Conservation (phyloP, 2,797 vertebrate species). For the Anomalospiza imberbis region DNA sequence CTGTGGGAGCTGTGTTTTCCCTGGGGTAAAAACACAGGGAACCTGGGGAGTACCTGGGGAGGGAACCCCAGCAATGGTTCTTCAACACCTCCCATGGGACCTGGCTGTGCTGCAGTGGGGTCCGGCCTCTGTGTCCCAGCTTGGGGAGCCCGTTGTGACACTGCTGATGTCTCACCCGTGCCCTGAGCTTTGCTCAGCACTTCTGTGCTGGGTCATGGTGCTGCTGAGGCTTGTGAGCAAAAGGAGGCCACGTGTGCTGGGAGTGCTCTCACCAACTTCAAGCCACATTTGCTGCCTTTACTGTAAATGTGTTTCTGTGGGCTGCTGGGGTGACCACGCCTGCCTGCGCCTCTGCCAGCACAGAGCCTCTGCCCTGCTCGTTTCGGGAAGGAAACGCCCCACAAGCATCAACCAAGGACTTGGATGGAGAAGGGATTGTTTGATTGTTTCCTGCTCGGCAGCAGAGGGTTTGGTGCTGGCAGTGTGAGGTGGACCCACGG, state of each 20-base stretch:
- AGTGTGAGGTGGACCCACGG: accelerated
- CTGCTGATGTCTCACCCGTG: accelerated
- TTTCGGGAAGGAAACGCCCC: not conserved
- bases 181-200: not conserved
- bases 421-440: not conserved
- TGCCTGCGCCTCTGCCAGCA: not conserved
- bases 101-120: not conserved
- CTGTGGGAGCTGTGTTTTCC: not conserved
- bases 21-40: not conserved
- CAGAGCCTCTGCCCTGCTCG: not conserved
- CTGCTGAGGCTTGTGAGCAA: not conserved
- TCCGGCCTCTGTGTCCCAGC: not conserved
- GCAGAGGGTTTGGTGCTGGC: not conserved
- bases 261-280: not conserved
- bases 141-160: accelerated
- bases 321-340: constrained; percentile 3
- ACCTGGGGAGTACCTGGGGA: not conserved
- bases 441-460: not conserved
- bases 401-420: not conserved
- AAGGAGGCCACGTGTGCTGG: not conserved
- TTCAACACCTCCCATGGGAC: accelerated
- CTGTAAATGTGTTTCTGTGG: not conserved
- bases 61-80: accelerated
- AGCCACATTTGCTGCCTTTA: not conserved
- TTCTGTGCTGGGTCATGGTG: not conserved